These are phyloP conservation scores for Iguana delicatissima DNA, from an alignment of 2,797 vertebrate genomes.

Conservation along the genomic window DNA sequence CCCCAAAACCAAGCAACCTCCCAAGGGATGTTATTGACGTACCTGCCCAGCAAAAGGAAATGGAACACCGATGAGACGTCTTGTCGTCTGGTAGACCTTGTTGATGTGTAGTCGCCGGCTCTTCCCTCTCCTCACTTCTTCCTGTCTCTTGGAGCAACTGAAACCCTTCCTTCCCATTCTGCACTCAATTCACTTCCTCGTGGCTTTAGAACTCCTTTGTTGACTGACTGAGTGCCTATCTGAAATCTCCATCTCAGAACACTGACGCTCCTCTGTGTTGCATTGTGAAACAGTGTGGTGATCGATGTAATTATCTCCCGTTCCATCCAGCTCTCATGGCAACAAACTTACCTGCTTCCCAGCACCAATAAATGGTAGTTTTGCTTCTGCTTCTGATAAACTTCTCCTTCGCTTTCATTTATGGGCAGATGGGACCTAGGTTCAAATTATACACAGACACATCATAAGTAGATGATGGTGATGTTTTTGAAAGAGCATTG, in stretches of 20 bases:
- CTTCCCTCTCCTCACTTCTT: background rate
- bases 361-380: background rate
- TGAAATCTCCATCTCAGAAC: background rate
- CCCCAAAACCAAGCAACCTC: background rate
- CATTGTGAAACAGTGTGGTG: background rate
- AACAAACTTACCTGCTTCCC: background rate
- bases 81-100: background rate
- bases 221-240: background rate
- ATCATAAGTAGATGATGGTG: background rate
- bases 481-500: too few relatives aligned
- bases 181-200: fast-evolving
- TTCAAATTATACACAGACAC: background rate
- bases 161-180: background rate
- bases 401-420: too few relatives aligned
- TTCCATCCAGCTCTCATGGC: background rate
- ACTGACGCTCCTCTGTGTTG: fast-evolving
- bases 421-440: background rate
- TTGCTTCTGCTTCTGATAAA: background rate
- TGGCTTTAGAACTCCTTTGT: background rate
- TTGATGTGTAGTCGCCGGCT: background rate
- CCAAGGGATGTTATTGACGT: background rate
- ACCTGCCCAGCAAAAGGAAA: fast-evolving
- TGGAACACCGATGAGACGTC: fast-evolving
- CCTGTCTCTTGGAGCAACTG: background rate
- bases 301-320: background rate